These are phyloP conservation scores for Crotophaga sulcirostris DNA, from an alignment of 2,113 vertebrate genomes.

Conservation along the genomic window DNA sequence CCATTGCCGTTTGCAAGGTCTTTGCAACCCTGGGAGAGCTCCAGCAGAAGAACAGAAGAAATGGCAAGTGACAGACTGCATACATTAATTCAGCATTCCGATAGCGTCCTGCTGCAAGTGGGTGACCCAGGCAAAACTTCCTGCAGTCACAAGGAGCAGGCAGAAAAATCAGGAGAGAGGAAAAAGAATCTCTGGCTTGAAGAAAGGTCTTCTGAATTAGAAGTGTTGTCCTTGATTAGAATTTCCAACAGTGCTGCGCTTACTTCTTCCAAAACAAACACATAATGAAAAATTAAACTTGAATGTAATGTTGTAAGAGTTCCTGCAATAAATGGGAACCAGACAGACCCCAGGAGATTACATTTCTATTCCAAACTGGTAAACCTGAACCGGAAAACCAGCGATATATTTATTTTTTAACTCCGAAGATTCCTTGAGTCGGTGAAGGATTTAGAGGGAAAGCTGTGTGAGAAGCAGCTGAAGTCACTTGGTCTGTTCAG, in stretches of 20 bases:
- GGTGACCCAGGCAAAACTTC: constrained; percentile 48
- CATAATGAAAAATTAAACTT: constrained; percentile 12
- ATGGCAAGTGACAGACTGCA: constrained; percentile 40
- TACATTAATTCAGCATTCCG: constrained; percentile 8
- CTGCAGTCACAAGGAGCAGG: neutral
- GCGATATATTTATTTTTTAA: neutral
- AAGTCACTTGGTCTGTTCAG: too few relatives aligned
- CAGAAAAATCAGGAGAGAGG: neutral
- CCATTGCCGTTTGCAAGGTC: constrained; percentile 19
- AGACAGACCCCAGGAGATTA: neutral
- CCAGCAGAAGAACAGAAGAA: constrained; percentile 29
- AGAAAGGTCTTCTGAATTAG: neutral
- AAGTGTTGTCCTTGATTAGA: neutral
- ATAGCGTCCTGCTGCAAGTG: constrained; percentile 30
- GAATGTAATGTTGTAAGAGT: neutral
- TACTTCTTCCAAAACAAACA: neutral
- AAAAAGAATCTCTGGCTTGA: neutral
- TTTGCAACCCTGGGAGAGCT: constrained; percentile 41
- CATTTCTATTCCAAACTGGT: neutral
- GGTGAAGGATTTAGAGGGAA: too few relatives aligned
- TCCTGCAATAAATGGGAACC: neutral
- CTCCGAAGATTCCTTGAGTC: neutral
- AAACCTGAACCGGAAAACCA: neutral
- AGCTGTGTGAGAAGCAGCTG: too few relatives aligned
- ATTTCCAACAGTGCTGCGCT: neutral